Percentiles rank a stretch among this genome's conserved stretches.
These are phyloP conservation scores for Tenthredo livida DNA, from an alignment of 2,888 invertebrate genomes.

Conservation along the genomic window DNA sequence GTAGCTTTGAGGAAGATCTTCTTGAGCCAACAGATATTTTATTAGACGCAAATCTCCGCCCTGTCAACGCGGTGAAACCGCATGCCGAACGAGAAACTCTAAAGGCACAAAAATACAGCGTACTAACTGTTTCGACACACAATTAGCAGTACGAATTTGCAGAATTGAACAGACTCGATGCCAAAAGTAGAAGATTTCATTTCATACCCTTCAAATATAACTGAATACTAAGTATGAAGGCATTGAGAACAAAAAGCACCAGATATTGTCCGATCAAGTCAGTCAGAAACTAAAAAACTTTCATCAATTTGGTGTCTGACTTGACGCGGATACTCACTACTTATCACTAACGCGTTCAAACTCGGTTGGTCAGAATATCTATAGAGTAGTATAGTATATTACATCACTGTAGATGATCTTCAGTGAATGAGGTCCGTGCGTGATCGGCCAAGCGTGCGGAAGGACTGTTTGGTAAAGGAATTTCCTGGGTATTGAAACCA, in stretches of 20 bases:
- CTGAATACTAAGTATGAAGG: not conserved
- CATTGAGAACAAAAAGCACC: not conserved
- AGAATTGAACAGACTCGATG: not conserved
- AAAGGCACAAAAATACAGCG: not conserved
- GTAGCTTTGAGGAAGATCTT: conserved; percentile 16
- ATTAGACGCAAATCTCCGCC: not conserved
- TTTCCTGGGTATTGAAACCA: conserved; percentile 7
- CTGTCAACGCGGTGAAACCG: not conserved
- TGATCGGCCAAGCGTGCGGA: conserved; percentile 17
- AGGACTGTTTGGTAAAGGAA: conserved; percentile 21
- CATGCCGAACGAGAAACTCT: not conserved
- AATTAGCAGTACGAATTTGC: not conserved
- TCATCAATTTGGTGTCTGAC: not conserved
- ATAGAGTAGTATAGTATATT: not conserved
- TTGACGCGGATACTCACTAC: conserved; percentile 5
- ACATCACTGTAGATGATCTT: not conserved
- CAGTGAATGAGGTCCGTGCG: conserved; percentile 28
- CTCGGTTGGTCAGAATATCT: not conserved
- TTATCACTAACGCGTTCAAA: not conserved
- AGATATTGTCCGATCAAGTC: not conserved
- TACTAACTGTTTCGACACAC: not conserved
- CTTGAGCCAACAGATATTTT: conserved; percentile 24
- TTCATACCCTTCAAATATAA: not conserved
- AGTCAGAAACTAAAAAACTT: not conserved
- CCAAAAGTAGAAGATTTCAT: not conserved